phyloP scores from a whole-genome alignment of 2,797 vertebrate genomes.

The Sphenodon punctatus region DNA sequence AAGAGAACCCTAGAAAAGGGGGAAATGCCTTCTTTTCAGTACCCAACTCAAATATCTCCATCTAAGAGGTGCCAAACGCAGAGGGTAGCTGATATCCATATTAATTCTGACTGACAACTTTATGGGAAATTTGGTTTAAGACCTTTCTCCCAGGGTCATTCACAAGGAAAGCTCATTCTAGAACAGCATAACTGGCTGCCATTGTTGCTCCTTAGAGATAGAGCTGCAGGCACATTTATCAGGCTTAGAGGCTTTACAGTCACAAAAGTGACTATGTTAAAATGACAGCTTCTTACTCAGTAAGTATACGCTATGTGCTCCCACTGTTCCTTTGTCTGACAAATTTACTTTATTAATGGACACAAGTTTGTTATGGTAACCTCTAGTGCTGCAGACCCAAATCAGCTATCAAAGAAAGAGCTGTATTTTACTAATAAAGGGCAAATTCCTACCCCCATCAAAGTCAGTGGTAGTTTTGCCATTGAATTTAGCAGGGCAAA shows the following conservation, averaged over 20 bases:
- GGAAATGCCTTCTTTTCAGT: conserved; percentile 41
- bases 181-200: conserved; percentile 9
- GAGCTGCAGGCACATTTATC: background rate
- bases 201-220: conserved; percentile 9
- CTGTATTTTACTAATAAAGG: background rate
- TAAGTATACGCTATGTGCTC: background rate
- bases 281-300: background rate
- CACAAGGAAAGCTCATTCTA: background rate
- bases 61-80: conserved; percentile 29
- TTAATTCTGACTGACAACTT: conserved; percentile 49
- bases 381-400: background rate
- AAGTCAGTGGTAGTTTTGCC: too few relatives aligned
- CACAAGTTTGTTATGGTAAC: background rate
- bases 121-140: conserved; percentile 21
- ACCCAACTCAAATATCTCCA: conserved; percentile 36
- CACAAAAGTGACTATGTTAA: background rate
- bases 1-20: conserved; percentile 34
- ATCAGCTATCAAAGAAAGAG: background rate
- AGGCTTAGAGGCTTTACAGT: background rate
- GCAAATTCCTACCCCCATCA: too few relatives aligned
- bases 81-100: background rate
- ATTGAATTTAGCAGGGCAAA: too few relatives aligned
- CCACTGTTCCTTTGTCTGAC: background rate
- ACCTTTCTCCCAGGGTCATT: background rate
- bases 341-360: background rate